Evolutionary conservation across 2,113 vertebrate species (phyloP), one percentile per base, ranked within the genome.

Genomic region (Acrocephalus arundinaceus): DNA sequence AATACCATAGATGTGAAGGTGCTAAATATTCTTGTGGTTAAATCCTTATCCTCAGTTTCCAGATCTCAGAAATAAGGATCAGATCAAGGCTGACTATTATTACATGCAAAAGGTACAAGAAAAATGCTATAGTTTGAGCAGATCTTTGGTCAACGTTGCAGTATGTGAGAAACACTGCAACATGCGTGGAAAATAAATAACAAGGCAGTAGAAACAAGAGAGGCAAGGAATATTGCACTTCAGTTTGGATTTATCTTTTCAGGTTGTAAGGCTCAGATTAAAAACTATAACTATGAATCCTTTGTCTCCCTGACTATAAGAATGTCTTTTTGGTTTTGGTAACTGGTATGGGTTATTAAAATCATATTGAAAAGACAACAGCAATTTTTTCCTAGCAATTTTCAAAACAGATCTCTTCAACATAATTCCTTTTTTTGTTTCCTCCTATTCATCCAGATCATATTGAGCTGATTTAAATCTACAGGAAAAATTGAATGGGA

Each of bases 381-480:
- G 20, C 24, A 85, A 19, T 10, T 66, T 89, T 91, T 93, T 46
- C 61, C 39, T 72, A 67, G 46, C 46, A 85, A 17, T 82, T 92
- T 75, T 87, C 57, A 65, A 75, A 46, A 31, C 25, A 59, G 43
- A 85, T 93, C 75, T 45, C 74, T 86, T 62, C 66, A 74, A 62
- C 13, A 39, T 79, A 1, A 35, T 57, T 87, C 9, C 70, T 48
- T 63, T 82, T 61, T 79, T 62, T 82, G 52, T 77, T 89, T 90
- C 54, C 33, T 89, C 12, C 76, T 89, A 72, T 90, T 90, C 77
- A 82, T 79, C 18, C 14, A 48, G 52, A 59, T 90, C 86, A 85
- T 63, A 51, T 51, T 84, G 82, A 80, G 80, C 46, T 77, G 57
- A 93, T 82, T 93, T 95, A 80, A 73, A 80, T 79, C 39, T 85